Evolutionary conservation across 2,113 vertebrate genomes (phyloP), one percentile per base, ranked within the genome.

Genomic region (human): DNA sequence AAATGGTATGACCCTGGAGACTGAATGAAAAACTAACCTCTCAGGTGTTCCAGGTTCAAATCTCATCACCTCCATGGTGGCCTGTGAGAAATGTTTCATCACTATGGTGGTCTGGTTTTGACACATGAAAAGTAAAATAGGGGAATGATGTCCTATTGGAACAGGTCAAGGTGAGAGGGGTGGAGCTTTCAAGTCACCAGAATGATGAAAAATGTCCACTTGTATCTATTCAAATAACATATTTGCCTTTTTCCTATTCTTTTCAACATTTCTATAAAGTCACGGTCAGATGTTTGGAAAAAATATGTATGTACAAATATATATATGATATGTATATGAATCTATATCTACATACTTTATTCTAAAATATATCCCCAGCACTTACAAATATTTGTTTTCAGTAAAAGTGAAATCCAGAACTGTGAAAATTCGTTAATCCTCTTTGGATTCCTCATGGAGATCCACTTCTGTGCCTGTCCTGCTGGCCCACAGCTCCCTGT

Each of bases 101-200:
- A 30, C 22, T 5, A 0, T 5, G 11, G 1, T 17, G 8, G 40
- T 43, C 61, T 22, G n/a, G 40, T 43, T 82, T 25, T 76, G 86
- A 78, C 38, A n/a, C 4, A 0, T 20, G 3, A 23, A 12, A 38
- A 38, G 5, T n/a, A 8, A 40, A 61, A 22, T 2, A 82, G 3
- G 57, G 23, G 17, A 3, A 20, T 0, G 38, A 12, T 1, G 1
- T 18, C 14, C 23, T 38, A 0, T 9, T 2, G 12, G 14, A n/a
- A 57, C 10, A 48, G 55, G n/a, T 20, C 38, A 30, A 12, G 22
- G 27, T 16, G 30, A 80, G 6, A 32, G 35, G 16, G 23, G 5
- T 0, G 4, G n/a, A 70, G 11, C 18, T n/a, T 90, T 82, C 7
- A 9, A 16, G 16, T 48, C 23, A 43, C n/a, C 32, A 38, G 43